Base-by-base conservation (phyloP, 2,797 vertebrate species). In the Melanotaenia parkinsoni region DNA sequence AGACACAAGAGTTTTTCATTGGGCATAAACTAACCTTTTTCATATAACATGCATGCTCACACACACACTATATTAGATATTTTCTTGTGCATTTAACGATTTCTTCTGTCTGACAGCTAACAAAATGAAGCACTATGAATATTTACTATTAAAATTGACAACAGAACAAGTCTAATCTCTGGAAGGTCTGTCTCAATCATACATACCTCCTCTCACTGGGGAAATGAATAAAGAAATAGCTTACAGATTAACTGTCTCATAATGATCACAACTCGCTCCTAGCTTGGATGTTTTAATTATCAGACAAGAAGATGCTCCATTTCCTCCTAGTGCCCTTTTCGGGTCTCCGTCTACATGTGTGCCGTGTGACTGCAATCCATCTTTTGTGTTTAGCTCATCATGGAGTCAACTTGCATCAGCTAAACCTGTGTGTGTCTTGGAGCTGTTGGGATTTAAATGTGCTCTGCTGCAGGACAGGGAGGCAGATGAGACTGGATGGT, bases 211-310 rank as follows among this genome's bases (percentile, higher is more conserved):
- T 70, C 63, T 73, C 76, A 71, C 45, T 24, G 13, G 77, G 74
- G 72, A 90, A 86, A 87, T 79, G 16, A 91, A 88, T 38, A 77
- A 83, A 88, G 60, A 86, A 85, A 73, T 53, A 43, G 26, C 50
- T 69, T 67, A 79, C 69, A 73, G 69, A 93, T 92, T 77, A 91
- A 89, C 70, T 65, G 47, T 58, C 69, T 79, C n/a, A 20, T 82
- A 70, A 70, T 87, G 80, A 92, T 87, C 77, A 77, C 85, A 90
- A 69, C 73, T 57, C 4, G 61, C 81, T 90, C 71, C 63, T 72
- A 74, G 80, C 82, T 76, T 61, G 14, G 80, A 67, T 22, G 10
- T 80, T 91, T 91, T 91, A 92, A 91, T 92, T 88, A 90, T 84
- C 81, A 5, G 35, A 79, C 37, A 66, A 64, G 73, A 58, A 74